Evolutionary conservation across 2,797 vertebrate genomes (phyloP).

Genomic region (Thamnophis elegans): DNA sequence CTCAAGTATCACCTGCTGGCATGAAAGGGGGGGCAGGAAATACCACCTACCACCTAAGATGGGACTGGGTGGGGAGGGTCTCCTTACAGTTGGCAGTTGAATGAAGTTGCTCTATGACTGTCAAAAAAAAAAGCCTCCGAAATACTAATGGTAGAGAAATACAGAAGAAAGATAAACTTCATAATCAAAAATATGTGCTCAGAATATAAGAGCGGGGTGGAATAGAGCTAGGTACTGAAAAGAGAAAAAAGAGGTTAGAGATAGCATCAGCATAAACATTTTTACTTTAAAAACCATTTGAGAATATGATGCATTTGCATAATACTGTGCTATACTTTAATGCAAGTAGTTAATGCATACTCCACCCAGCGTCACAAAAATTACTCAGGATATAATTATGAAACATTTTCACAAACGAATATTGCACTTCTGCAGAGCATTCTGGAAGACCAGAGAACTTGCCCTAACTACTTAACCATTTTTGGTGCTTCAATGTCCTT

Average conservation of each 20-base stretch:
- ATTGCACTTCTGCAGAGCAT: background rate
- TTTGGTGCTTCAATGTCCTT: rapidly evolving
- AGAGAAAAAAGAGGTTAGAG: background rate
- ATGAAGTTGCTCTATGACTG: background rate
- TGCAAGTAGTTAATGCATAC: background rate
- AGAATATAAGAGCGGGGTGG: no score
- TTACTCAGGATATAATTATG: background rate
- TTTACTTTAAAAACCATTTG: background rate
- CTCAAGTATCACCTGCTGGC: background rate
- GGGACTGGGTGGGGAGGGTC: background rate
- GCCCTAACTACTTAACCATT: background rate
- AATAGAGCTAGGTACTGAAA: background rate
- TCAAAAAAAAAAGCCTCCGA: background rate
- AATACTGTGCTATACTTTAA: background rate
- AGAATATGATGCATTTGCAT: background rate
- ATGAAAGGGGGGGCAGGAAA: background rate
- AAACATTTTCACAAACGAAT: background rate
- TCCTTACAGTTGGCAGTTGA: background rate
- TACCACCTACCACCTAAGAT: background rate
- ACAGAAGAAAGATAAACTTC: background rate
- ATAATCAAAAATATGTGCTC: background rate
- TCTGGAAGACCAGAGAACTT: background rate
- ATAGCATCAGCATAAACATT: background rate
- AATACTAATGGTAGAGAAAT: background rate
- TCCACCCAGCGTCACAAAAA: background rate